Evolutionary conservation across 1,140 invertebrate species (phyloP).

Genomic region (Phocides pigmalion): DNA sequence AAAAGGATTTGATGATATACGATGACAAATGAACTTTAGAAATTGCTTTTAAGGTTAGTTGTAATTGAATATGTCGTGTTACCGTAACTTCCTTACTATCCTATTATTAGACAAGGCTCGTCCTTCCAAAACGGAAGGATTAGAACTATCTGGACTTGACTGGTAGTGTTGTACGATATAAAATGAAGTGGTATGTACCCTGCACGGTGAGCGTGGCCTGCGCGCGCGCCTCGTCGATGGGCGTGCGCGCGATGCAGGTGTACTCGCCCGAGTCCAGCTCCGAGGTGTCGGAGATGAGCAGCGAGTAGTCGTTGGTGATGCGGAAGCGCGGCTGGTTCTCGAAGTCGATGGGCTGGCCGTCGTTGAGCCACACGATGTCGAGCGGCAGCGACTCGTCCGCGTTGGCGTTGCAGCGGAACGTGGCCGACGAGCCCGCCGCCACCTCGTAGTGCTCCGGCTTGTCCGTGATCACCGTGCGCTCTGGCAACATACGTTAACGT

Average conservation of each 20-base stretch:
- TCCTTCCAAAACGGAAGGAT: no score
- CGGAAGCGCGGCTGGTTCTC: constrained; percentile 93
- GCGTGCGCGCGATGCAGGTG: constrained; percentile 97
- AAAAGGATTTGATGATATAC: no score
- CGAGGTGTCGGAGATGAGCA: constrained; percentile 96
- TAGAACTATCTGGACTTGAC: no score
- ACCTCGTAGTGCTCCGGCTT: constrained; percentile 96
- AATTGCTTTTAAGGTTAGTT: no score
- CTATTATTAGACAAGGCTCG: no score
- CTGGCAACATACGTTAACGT: constrained; percentile 60
- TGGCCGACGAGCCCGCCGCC: constrained; percentile 93
- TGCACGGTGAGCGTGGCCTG: constrained; percentile 96
- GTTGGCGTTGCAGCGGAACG: constrained; percentile 96
- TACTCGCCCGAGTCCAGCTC: constrained; percentile 97
- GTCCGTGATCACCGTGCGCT: constrained; percentile 93
- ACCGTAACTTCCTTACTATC: no score
- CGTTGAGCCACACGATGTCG: constrained; percentile 94
- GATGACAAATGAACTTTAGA: no score
- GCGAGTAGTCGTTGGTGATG: constrained; percentile 93
- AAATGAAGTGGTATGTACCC: constrained; percentile 84
- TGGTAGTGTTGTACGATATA: no score
- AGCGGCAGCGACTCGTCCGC: constrained; percentile 92
- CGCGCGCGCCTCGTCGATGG: constrained; percentile 92
- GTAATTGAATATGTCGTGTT: no score
- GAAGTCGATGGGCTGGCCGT: constrained; percentile 94